Base-by-base conservation (phyloP, 2,113 vertebrate species). In the Nannobrachium achirus region DNA sequence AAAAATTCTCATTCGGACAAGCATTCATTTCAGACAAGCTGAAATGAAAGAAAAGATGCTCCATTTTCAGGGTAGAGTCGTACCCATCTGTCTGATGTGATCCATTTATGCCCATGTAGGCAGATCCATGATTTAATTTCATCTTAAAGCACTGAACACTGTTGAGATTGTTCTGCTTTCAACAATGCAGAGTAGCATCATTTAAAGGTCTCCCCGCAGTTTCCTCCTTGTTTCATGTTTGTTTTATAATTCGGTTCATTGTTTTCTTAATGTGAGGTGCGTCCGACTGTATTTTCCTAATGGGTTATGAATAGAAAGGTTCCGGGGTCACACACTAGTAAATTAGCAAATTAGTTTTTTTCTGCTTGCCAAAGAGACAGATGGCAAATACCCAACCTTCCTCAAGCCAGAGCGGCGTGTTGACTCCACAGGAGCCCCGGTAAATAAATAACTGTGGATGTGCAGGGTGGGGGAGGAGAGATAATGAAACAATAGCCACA, bases 301-400 rank as follows among this genome's bases (percentile, higher is more conserved):
- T 92, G 89, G 87, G 87, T 77, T 84, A 88, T 88, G 87, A 91
- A 89, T 82, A 81, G 81, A 86, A 86, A 82, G 82, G 69, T 80
- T n/a, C 78, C 78, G 15, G 56, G 81, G 74, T 90, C 76, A 83
- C 73, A 79, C 78, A 59, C 73, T 75, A 81, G 76, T 84, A 91
- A 91, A 92, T 93, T 89, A 89, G 87, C 80, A 90, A 91, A 92
- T 89, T 74, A 86, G 71, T 86, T 87, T n/a, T 86, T 76, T 81
- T 76, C 68, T 75, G 63, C 78, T 78, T 83, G 76, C 82, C 85
- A 88, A 68, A 58, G 71, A 83, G 85, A 88, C 79, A 69, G 76
- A 86, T 87, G 76, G 75, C 79, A 79, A 78, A 69, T 63, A 73
- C 58, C 62, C 73, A 79, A 73, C 76, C 77, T 81, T 75, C 67